These are phyloP conservation scores for Mnemiopsis leidyi DNA, from an alignment of 37 sponge, comb jelly and placozoan species.

Conservation along the genomic window DNA sequence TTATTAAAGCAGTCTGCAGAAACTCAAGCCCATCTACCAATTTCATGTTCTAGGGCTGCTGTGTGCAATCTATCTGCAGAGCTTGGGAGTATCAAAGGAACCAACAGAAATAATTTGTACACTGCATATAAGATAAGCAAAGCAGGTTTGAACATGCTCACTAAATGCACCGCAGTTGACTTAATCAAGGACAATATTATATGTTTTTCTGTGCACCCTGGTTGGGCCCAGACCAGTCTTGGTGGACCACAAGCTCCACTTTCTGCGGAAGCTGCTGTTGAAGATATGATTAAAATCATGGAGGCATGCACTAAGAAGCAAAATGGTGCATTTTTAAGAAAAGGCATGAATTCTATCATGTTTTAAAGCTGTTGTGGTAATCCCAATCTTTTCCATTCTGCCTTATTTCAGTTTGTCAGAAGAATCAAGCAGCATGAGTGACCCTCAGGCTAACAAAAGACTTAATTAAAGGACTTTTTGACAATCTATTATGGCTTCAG, in stretches of 20 bases:
- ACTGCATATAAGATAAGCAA: conserved; percentile 44
- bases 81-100: conserved; percentile 46
- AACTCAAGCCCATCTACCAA: not conserved
- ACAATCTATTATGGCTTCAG: no score
- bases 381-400: no score
- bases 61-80: conserved; percentile 41
- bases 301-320: not conserved
- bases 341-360: conserved; percentile 39
- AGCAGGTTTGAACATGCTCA: conserved; percentile 64
- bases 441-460: no score
- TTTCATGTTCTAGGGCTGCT: conserved; percentile 25
- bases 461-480: no score
- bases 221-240: conserved; percentile 58
- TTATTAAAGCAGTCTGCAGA: conserved; percentile 22
- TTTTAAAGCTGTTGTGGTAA: no score
- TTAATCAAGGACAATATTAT: conserved; percentile 43
- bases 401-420: no score
- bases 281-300: conserved; percentile 11
- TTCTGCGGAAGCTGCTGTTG: not conserved
- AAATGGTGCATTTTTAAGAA: conserved; percentile 35
- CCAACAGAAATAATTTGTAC: conserved; percentile 4
- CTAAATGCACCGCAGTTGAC: conserved; percentile 38
- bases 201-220: conserved; percentile 49
- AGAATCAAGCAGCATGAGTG: no score
- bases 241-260: conserved; percentile 66